Evolutionary conservation across 2,113 vertebrate species (phyloP).

Genomic region (Cromileptes altivelis): DNA sequence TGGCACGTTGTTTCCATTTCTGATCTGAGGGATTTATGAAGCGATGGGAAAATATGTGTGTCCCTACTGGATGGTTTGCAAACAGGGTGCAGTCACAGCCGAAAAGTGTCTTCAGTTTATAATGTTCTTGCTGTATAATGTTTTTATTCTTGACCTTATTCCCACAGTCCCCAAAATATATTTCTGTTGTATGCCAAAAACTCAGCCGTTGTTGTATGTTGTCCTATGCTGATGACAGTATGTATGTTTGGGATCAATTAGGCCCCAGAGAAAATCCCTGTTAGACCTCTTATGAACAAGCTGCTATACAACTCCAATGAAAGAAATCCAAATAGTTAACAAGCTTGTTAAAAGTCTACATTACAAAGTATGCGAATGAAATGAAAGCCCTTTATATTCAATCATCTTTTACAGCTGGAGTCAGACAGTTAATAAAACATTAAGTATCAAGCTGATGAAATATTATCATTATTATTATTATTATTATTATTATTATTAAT

Average conservation of each 20-base stretch:
- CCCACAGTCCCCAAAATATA: not conserved
- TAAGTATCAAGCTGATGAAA: not conserved
- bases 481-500: too few relatives aligned
- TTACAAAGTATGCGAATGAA: not conserved
- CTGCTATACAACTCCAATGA: not conserved
- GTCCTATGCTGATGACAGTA: not conserved
- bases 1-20: not conserved
- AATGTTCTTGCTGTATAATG: not conserved
- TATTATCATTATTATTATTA: not conserved
- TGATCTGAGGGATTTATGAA: constrained; percentile 8
- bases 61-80: not conserved
- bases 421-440: not conserved
- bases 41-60: not conserved
- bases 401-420: not conserved
- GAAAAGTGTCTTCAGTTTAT: not conserved
- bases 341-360: not conserved
- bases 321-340: not conserved
- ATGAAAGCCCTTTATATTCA: not conserved
- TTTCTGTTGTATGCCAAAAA: not conserved
- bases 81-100: not conserved
- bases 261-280: not conserved
- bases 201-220: not conserved
- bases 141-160: not conserved
- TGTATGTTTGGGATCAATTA: not conserved
- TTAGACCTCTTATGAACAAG: not conserved